Conservation (phyloP, 2,113 vertebrate species). For the Papio anubis region DNA sequence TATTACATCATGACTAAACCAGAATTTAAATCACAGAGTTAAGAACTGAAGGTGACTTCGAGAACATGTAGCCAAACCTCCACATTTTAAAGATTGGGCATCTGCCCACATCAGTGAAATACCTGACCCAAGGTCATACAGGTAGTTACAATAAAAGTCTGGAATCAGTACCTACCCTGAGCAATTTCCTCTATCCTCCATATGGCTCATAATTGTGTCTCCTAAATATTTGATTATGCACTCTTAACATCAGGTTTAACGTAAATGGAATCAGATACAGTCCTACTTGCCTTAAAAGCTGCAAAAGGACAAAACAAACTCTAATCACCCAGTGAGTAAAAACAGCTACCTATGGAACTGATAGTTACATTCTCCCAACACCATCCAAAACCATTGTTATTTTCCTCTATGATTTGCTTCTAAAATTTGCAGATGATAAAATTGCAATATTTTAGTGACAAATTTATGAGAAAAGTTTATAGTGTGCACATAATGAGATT, state of each 20-base stretch:
- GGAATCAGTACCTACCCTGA: neutral
- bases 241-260: conserved; percentile 36
- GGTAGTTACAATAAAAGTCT: neutral
- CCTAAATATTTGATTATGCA: conserved; percentile 17
- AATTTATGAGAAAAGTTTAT: conserved; percentile 45
- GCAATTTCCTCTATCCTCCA: neutral
- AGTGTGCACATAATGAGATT: neutral
- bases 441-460: conserved; percentile 27
- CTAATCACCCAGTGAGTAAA: neutral
- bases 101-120: neutral
- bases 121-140: neutral
- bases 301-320: neutral
- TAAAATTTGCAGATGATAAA: conserved; percentile 5
- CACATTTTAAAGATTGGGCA: neutral
- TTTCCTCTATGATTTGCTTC: neutral
- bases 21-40: neutral
- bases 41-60: neutral
- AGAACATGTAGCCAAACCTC: neutral
- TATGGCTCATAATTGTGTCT: neutral
- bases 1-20: neutral
- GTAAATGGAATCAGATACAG: neutral
- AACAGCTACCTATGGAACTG: neutral
- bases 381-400: neutral
- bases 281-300: neutral
- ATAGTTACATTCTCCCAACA: neutral